Percentiles rank a stretch among this genome's conserved stretches.
These are phyloP conservation scores for Lepilemur septentrionalis DNA, from an alignment of 2,797 vertebrate species.

Conservation along the genomic window DNA sequence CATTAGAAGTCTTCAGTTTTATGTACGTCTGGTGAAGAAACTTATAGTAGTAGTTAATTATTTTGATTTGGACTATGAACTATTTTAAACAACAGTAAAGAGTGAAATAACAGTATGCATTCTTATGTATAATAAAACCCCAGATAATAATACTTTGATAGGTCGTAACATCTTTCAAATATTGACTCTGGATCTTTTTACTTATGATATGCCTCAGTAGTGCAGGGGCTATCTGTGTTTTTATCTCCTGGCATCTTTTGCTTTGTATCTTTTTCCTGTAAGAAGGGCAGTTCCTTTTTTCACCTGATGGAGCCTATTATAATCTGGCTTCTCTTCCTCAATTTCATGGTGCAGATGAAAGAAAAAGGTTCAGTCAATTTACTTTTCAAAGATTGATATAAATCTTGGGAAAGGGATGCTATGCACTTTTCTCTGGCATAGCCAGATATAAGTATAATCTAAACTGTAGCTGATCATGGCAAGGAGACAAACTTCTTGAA, in stretches of 20 bases:
- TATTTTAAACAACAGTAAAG: neutral
- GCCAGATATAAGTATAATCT: neutral
- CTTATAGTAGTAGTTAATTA: slow-evolving; percentile 66
- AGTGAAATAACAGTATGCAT: neutral
- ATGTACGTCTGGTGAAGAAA: slow-evolving; percentile 21
- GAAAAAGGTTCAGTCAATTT: neutral
- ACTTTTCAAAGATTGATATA: slow-evolving; percentile 22
- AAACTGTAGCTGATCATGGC: neutral
- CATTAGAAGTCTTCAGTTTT: slow-evolving; percentile 65
- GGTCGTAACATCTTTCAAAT: neutral
- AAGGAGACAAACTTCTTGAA: slow-evolving; percentile 7
- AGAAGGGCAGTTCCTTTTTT: neutral
- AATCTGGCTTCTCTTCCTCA: neutral
- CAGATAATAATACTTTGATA: neutral
- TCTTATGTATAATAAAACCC: neutral
- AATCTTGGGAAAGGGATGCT: slow-evolving; percentile 22
- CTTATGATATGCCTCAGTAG: neutral
- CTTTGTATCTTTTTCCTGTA: neutral
- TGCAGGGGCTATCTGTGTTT: neutral
- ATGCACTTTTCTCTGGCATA: slow-evolving; percentile 38
- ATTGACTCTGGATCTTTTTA: neutral
- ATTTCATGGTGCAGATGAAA: slow-evolving; percentile 24
- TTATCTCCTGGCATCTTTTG: neutral
- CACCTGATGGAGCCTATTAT: neutral
- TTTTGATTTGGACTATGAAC: slow-evolving; percentile 66